phyloP scores from a whole-genome alignment of 2,797 vertebrate genomes.

The Acanthopagrus latus region DNA sequence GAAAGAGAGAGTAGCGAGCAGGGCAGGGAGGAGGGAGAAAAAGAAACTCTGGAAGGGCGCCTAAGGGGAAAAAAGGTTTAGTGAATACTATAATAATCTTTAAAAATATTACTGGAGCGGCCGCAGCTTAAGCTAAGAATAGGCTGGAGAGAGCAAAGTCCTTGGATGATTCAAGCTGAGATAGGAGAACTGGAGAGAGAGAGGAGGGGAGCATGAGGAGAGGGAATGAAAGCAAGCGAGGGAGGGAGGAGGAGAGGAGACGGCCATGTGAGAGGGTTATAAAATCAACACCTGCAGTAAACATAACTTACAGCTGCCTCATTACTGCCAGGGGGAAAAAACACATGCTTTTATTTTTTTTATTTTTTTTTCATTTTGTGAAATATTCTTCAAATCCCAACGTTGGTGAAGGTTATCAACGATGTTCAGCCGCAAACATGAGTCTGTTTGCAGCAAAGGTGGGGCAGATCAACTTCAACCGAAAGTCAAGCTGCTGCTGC shows the following conservation, averaged over 20 bases:
- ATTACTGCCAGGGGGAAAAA: constrained; percentile 34
- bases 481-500: constrained; percentile 1
- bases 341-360: background rate
- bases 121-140: constrained; percentile 85
- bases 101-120: constrained; percentile 84
- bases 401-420: background rate
- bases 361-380: background rate
- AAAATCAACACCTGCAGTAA: constrained; percentile 78
- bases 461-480: background rate
- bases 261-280: constrained; percentile 70
- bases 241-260: constrained; percentile 35
- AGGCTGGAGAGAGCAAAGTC: constrained; percentile 71
- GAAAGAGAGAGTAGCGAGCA: constrained; percentile 42
- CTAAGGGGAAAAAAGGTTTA: constrained; percentile 88
- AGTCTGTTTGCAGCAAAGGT: background rate
- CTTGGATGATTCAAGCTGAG: constrained; percentile 64
- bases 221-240: constrained; percentile 19
- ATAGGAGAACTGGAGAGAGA: constrained; percentile 52
- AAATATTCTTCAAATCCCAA: constrained; percentile 29
- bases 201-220: constrained; percentile 11
- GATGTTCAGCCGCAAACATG: no score
- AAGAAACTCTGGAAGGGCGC: constrained; percentile 77
- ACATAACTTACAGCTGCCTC: constrained; percentile 60
- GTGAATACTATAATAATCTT: constrained; percentile 89
- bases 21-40: constrained; percentile 56